phyloP scores from a whole-genome alignment of 2,888 invertebrate species.

The Pyrgus malvae region DNA sequence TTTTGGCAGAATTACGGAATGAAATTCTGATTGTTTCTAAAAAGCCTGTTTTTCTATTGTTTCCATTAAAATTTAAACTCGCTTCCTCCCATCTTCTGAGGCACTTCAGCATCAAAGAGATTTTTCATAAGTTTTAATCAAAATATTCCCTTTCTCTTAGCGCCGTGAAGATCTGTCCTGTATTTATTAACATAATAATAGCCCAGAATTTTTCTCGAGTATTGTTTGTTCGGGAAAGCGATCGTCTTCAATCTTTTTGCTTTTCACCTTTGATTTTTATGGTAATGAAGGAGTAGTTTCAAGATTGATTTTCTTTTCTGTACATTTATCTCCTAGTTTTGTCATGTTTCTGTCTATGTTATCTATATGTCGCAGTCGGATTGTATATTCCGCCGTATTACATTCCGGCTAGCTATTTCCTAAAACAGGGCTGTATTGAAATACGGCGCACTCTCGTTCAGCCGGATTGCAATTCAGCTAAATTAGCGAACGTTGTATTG shows the following conservation, averaged over 20 bases:
- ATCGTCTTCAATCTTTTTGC: neutral
- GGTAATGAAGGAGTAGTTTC: neutral
- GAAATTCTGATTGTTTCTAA: too few relatives aligned
- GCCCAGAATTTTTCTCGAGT: slow-evolving; percentile 4
- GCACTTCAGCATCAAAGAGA: slow-evolving; percentile 40
- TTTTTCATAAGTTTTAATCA: slow-evolving; percentile 59
- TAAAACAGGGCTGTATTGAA: too few relatives aligned
- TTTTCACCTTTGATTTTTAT: neutral
- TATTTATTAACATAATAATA: slow-evolving; percentile 32
- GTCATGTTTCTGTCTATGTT: too few relatives aligned
- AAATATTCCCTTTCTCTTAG: slow-evolving; percentile 48
- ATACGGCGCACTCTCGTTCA: too few relatives aligned
- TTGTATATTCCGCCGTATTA: too few relatives aligned
- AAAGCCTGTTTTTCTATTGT: neutral
- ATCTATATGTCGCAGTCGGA: too few relatives aligned
- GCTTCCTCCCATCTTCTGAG: neutral
- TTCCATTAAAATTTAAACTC: neutral
- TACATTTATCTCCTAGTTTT: too few relatives aligned
- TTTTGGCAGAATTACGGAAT: too few relatives aligned
- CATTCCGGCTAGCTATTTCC: too few relatives aligned
- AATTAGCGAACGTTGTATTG: too few relatives aligned
- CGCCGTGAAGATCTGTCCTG: slow-evolving; percentile 21
- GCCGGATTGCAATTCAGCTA: too few relatives aligned
- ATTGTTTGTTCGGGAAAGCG: slow-evolving; percentile 7
- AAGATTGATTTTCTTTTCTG: neutral